Evolutionary conservation across 1,140 invertebrate species (phyloP).

Genomic region (Bicyclus anynana): DNA sequence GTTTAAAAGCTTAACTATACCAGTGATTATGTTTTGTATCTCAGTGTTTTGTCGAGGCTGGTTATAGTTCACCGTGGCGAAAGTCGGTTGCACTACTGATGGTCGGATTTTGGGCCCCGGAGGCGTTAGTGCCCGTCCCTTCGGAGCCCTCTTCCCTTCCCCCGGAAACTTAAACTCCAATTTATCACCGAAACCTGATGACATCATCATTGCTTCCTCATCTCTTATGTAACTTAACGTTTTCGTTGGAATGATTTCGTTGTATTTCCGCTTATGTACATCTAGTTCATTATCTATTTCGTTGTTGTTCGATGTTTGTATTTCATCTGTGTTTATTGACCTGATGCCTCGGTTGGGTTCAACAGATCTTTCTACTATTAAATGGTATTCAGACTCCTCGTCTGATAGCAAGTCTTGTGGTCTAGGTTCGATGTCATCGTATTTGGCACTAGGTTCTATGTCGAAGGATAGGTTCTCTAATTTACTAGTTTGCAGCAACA

Average conservation of each 20-base stretch:
- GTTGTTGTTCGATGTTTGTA: constrained; percentile 61
- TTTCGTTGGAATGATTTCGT: constrained; percentile 71
- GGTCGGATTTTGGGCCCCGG: constrained; percentile 80
- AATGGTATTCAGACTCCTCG: constrained; percentile 42
- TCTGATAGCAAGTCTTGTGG: constrained; percentile 46
- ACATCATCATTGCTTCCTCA: constrained; percentile 54
- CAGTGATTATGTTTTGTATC: constrained; percentile 94
- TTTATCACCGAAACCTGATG: constrained; percentile 58
- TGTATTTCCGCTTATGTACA: constrained; percentile 67
- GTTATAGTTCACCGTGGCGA: constrained; percentile 66
- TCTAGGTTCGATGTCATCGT: constrained; percentile 45
- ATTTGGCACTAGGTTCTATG: constrained; percentile 64
- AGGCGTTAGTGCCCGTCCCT: constrained; percentile 78
- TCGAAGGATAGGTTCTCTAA: constrained; percentile 64
- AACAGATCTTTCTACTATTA: constrained; percentile 59
- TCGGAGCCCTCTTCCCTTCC: constrained; percentile 85
- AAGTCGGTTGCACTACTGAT: constrained; percentile 71
- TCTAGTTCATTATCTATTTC: constrained; percentile 70
- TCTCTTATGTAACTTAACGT: constrained; percentile 51
- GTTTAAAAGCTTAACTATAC: constrained; percentile 92
- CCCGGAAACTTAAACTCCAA: constrained; percentile 78
- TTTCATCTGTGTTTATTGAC: constrained; percentile 62
- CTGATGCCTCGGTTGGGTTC: constrained; percentile 58
- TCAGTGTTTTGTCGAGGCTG: constrained; percentile 82
- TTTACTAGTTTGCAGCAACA: constrained; percentile 48